phyloP scores from a whole-genome alignment of 2,888 invertebrate species.

The Callimorpha dominula region DNA sequence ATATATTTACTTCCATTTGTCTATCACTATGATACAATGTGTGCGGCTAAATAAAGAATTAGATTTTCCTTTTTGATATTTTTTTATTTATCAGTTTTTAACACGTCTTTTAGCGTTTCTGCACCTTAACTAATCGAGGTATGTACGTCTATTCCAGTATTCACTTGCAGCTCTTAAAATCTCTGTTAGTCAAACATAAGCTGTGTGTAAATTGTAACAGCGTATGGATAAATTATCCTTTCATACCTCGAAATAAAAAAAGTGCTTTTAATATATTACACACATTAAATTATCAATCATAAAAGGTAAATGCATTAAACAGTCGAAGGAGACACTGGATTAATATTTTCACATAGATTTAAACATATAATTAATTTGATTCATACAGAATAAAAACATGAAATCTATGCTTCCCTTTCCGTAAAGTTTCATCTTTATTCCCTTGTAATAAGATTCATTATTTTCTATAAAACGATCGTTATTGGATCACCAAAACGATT shows the following conservation, averaged over 20 bases:
- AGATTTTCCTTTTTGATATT: neutral
- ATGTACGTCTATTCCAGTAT: neutral
- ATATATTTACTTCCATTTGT: neutral
- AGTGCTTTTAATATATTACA: neutral
- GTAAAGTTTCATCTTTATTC: slow-evolving; percentile 17
- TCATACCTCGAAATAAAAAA: neutral
- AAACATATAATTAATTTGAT: slow-evolving; percentile 48
- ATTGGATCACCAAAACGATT: slow-evolving; percentile 33
- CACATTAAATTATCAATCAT: slow-evolving; percentile 4
- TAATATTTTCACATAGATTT: slow-evolving; percentile 47
- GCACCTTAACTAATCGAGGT: no score
- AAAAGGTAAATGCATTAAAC: slow-evolving; percentile 25
- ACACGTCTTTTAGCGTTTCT: no score
- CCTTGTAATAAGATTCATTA: slow-evolving; percentile 29
- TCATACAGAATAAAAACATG: slow-evolving; percentile 40
- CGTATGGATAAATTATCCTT: neutral
- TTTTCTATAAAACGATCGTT: slow-evolving; percentile 11
- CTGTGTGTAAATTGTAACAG: neutral
- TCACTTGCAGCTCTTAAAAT: neutral
- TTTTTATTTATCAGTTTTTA: neutral
- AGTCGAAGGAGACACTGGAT: slow-evolving; percentile 35
- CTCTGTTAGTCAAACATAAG: neutral
- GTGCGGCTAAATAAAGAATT: neutral
- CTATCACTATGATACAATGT: no score
- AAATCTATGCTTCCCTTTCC: slow-evolving; percentile 16